A percentile compares a stretch with the other conserved stretches of the same genome.
phyloP scores from a whole-genome alignment of 2,797 vertebrate genomes.

The Gymnothorax javanicus region DNA sequence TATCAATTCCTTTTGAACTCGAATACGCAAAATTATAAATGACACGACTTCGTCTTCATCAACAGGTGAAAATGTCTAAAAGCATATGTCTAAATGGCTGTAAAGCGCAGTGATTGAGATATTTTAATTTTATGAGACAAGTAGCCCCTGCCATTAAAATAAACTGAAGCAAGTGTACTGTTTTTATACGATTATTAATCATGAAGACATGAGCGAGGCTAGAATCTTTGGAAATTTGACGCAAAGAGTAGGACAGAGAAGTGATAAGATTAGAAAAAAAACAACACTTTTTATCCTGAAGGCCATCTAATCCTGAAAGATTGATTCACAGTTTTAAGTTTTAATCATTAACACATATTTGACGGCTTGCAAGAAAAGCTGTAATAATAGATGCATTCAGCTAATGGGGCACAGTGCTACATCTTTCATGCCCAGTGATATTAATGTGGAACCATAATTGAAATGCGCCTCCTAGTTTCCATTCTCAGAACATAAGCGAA shows the following conservation, averaged over 20 bases:
- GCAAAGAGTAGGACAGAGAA: not conserved
- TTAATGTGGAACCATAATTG: conserved; percentile 13
- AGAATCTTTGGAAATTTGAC: not conserved
- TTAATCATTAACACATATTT: not conserved
- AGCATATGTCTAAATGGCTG: not conserved
- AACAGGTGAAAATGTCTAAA: not conserved
- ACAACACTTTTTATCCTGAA: not conserved
- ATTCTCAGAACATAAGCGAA: not conserved
- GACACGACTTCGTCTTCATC: not conserved
- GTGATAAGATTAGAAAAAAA: not conserved
- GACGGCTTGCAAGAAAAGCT: not conserved
- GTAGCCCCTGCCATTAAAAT: not conserved
- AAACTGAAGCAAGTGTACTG: not conserved
- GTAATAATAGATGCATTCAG: conserved; percentile 8
- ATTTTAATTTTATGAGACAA: not conserved
- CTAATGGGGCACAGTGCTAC: not conserved
- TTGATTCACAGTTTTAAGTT: not conserved
- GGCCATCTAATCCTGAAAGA: not conserved
- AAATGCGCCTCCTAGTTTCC: not conserved
- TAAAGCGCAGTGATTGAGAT: not conserved
- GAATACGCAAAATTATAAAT: not conserved
- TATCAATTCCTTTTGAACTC: not conserved
- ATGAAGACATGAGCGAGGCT: not conserved
- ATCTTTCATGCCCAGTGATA: not conserved
- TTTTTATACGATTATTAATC: not conserved